Percentiles rank a stretch among this genome's conserved stretches.
These are phyloP conservation scores for Falco rusticolus DNA, from an alignment of 2,797 vertebrate species.

Conservation along the genomic window DNA sequence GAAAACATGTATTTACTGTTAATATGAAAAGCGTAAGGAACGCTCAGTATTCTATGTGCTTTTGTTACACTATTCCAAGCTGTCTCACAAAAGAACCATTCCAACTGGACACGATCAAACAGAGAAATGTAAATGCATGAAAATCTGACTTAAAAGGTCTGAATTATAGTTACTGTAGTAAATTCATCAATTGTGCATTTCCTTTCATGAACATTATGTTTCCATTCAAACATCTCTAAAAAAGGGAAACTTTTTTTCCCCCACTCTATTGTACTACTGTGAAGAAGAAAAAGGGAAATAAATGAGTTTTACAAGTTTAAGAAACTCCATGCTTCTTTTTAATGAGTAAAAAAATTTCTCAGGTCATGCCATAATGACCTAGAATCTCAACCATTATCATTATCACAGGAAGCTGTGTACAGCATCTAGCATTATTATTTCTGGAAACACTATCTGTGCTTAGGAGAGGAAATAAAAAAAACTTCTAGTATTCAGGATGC, in stretches of 20 bases:
- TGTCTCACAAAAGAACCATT: background rate
- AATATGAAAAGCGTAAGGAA: background rate
- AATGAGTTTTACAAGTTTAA: conserved; percentile 46
- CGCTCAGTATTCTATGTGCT: background rate
- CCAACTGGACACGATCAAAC: background rate
- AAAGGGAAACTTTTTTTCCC: background rate
- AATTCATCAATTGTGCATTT: background rate
- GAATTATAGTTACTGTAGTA: background rate
- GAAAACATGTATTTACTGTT: background rate
- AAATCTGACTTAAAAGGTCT: background rate
- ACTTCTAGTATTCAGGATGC: background rate
- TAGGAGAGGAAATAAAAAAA: conserved; percentile 13
- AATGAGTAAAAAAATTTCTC: conserved; percentile 16
- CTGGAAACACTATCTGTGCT: conserved; percentile 26
- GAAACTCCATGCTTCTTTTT: conserved; percentile 40
- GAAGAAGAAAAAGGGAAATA: conserved; percentile 6
- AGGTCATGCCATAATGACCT: background rate
- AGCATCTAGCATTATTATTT: conserved; percentile 35
- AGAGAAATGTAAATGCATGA: background rate
- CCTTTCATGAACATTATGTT: background rate
- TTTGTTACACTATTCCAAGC: background rate
- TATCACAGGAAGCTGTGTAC: conserved; percentile 19
- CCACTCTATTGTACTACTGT: background rate
- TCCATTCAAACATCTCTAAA: background rate
- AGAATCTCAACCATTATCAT: conserved; percentile 23